Conservation (phyloP, 2,113 vertebrate genomes). For the Austrofundulus limnaeus region DNA sequence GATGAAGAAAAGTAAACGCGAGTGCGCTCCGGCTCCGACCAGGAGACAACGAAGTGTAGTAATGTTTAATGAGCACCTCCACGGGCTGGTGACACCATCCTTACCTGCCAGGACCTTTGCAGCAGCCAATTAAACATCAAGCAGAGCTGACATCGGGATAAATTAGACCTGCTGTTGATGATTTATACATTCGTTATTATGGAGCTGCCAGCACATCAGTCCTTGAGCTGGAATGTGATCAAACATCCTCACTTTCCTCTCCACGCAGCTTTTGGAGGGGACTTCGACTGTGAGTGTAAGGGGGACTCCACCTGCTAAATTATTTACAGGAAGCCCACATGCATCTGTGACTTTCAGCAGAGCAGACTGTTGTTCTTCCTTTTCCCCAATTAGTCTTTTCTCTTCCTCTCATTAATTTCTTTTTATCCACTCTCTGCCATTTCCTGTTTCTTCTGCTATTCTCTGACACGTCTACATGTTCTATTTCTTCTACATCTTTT, state of each 20-base stretch:
- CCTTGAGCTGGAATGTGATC: constrained; percentile 45
- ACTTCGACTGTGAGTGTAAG: constrained; percentile 47
- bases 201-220: constrained; percentile 40
- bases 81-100: constrained; percentile 7
- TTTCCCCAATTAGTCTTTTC: constrained; percentile 16
- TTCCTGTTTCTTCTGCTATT: background rate
- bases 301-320: constrained; percentile 68
- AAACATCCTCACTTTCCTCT: constrained; percentile 46
- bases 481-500: background rate
- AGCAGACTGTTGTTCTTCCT: constrained; percentile 52
- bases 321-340: constrained; percentile 69
- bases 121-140: constrained; percentile 48
- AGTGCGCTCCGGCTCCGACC: constrained; percentile 1
- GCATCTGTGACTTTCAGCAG: constrained; percentile 61
- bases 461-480: too few species aligned
- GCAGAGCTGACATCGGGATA: constrained; percentile 18
- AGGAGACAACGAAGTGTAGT: constrained; percentile 9
- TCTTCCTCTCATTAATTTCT: constrained; percentile 17
- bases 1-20: constrained; percentile 6
- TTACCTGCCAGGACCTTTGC: constrained; percentile 16
- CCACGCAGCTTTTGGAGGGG: constrained; percentile 43
- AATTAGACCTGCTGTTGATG: constrained; percentile 34
- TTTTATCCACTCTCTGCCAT: background rate
- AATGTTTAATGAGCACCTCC: constrained; percentile 44
- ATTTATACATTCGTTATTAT: constrained; percentile 39